Evolutionary conservation across 1,140 invertebrate species (phyloP), one percentile per base, ranked within the genome.

Genomic region (Oncopodura yosiiana): DNA sequence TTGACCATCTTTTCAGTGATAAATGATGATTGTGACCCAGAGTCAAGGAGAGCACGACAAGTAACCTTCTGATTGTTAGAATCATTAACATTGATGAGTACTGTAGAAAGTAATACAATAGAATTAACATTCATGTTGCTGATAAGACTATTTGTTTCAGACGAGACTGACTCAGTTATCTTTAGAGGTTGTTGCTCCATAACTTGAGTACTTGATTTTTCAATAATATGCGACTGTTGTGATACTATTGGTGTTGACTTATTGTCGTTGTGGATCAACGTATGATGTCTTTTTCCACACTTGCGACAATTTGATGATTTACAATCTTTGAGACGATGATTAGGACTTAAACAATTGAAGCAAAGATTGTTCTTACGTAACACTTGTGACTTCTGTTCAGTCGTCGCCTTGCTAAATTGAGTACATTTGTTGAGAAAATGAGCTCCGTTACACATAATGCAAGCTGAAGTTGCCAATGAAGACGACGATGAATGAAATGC

Each of bases 1-100:
- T 42, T n/a, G 16, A 16, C 32, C 2, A 21, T 48, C 11, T 9
- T 6, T 41, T 55, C 43, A n/a, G 43, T 26, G 23, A 55, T 55
- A 27, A 56, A 24, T 14, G 23, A 32, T 9, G 46, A 14, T 18
- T 19, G 1, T 19, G 54, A 21, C 1, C 48, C 54, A 30, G 12
- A 11, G 23, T 56, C 54, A 5, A 52, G 16, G 3, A 52, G n/a
- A 2, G 51, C 51, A 26, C 51, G 24, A 23, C 51, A 53, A 2
- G 12, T 30, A 12, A 21, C 18, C 4, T n/a, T 3, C 2, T 27
- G n/a, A 12, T 44, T 36, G n/a, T 26, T 2, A 0, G 12, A 3
- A n/a, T 54, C 44, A 4, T 11, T 1, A 8, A 51, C 49, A 3
- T 42, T 16, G 2, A 48, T 19, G 6, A 48, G 4, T 11, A 34